Conservation (phyloP, 2,888 invertebrate species). For the Rhimphoctona megacephalus region DNA sequence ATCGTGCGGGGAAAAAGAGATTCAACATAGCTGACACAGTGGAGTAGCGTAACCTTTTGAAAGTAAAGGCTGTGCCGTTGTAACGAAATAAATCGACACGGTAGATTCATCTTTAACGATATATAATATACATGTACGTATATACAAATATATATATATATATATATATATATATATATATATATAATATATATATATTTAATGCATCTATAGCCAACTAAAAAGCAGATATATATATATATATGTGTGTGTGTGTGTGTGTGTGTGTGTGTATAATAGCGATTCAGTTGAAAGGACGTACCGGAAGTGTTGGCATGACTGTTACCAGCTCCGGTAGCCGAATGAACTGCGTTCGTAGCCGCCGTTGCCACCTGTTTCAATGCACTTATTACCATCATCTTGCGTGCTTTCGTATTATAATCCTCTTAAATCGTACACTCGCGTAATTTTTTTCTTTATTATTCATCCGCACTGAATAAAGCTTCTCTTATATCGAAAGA, state of each 20-base stretch:
- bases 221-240: constrained; percentile 9
- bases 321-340: constrained; percentile 77
- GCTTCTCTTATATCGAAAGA: not conserved
- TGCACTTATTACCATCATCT: constrained; percentile 82
- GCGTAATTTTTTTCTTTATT: not conserved
- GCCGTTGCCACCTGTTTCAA: constrained; percentile 82
- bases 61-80: constrained; percentile 16
- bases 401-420: constrained; percentile 55
- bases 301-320: constrained; percentile 77
- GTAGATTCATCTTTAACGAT: constrained; percentile 33
- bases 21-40: constrained; percentile 6
- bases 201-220: not conserved
- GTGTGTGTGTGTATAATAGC: not conserved
- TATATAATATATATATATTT: too few relatives aligned
- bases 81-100: constrained; percentile 18
- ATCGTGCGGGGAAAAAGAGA: constrained; percentile 28
- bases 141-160: not conserved
- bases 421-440: constrained; percentile 39
- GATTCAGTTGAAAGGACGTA: constrained; percentile 57
- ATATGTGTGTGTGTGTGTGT: too few relatives aligned
- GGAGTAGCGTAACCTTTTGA: constrained; percentile 6
- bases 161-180: not conserved
- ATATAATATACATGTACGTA: not conserved
- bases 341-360: constrained; percentile 82
- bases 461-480: constrained; percentile 6